These are phyloP conservation scores for Drosophila repletoides DNA, from an alignment of 1,140 invertebrate genomes.

Conservation along the genomic window DNA sequence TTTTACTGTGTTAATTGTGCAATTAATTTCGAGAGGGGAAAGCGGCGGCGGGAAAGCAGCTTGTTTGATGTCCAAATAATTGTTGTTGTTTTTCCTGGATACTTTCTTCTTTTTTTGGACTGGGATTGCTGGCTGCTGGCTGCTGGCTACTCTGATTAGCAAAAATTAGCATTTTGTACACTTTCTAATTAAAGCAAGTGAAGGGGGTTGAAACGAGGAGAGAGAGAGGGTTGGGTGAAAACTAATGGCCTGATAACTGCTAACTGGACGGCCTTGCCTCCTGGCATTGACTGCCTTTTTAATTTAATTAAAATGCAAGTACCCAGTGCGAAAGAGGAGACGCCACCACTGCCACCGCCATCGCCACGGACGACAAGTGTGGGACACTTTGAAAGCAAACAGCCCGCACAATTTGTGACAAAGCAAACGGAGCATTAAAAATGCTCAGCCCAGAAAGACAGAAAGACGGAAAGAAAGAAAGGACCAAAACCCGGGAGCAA, in stretches of 20 bases:
- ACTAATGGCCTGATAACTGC: slow-evolving; percentile 54
- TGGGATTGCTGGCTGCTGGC: neutral
- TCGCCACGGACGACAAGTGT: neutral
- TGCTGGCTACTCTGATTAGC: slow-evolving; percentile 10
- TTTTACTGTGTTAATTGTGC: slow-evolving; percentile 33
- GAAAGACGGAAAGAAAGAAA: neutral
- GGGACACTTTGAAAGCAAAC: slow-evolving; percentile 4
- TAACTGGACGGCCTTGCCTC: slow-evolving; percentile 11
- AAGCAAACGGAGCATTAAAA: slow-evolving; percentile 48
- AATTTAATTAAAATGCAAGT: slow-evolving; percentile 45
- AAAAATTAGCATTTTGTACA: slow-evolving; percentile 33
- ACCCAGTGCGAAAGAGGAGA: neutral
- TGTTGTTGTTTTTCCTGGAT: neutral
- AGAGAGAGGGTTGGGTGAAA: slow-evolving; percentile 12
- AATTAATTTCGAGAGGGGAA: slow-evolving; percentile 19
- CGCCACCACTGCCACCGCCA: neutral
- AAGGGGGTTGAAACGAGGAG: neutral
- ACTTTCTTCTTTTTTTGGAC: neutral
- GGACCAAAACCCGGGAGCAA: neutral
- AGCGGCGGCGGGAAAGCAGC: neutral
- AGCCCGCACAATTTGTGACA: slow-evolving; percentile 43
- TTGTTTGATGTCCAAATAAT: neutral
- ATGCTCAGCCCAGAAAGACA: slow-evolving; percentile 11
- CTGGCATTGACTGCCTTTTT: slow-evolving; percentile 22
- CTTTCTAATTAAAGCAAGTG: slow-evolving; percentile 32